Base-by-base conservation (phyloP, 2,797 vertebrate genomes). In the Semaprochilodus insignis region DNA sequence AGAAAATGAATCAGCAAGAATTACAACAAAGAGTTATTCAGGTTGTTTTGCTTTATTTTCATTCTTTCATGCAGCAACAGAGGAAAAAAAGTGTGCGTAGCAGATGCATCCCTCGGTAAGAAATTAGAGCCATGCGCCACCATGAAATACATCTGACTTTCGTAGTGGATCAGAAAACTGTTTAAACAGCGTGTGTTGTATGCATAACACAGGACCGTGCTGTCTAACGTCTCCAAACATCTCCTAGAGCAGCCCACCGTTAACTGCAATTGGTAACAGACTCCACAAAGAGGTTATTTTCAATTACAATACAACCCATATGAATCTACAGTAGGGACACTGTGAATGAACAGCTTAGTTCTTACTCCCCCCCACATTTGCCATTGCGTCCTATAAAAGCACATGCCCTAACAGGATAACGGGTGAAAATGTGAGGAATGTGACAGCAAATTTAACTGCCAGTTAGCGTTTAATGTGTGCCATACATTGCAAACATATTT, bases 181-280 rank as follows among this genome's bases (percentile, higher is more conserved):
- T 83, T 40, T 67, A 73, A 83, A n/a, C 73, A 76, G 72, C 65
- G 75, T 55, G 77, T 70, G 82, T 27, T 83, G 62, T 74, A 74
- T 60, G 82, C 74, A 25, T 69, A 80, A 57, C 31, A 55, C 11
- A 17, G 27, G 54, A 36, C 23, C 5, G 25, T n/a, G 15, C 36
- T 40, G 63, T n/a, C 19, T 17, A 15, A 80, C 23, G 6, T 57
- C 71, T 73, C 63, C 27, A 40, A 57, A 23, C 19, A 17, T 40
- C 16, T 51, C 36, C 14, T 13, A 62, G 54, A 54, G 62, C 51
- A 34, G 27, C 31, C 40, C 40, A 6, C 5, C 40, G 0, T 6
- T 44, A 75, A 66, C 55, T 63, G 57, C 48, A 76, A 77, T 65
- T 55, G 48, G 55, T 71, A 71, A 71, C 82, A 84, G 63, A 79